Base-by-base conservation (phyloP, 2,797 vertebrate genomes). In the Peromyscus aztecus region DNA sequence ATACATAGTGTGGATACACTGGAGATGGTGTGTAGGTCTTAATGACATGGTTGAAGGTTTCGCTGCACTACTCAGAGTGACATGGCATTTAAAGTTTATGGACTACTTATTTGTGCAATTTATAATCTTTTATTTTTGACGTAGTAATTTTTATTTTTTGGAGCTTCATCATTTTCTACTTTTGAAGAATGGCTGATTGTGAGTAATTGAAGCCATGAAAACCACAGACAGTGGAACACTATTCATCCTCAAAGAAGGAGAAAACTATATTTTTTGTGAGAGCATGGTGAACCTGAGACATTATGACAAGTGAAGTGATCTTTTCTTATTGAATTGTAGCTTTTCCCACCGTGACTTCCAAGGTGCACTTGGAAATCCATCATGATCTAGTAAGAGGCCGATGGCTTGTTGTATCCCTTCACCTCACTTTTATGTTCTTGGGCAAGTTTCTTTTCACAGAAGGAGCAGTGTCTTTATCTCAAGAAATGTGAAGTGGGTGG, bases 341-440 rank as follows among this genome's bases (percentile, higher is more conserved):
- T 0, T 92, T 27, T n/a, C 29, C 89, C 80, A 96, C 73, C 2
- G 83, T 82, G 40, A 49, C 29, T 63, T 92, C 83, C 6, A 80
- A 95, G 40, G 81, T 49, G 92, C 7, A 85, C 90, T 73, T 78
- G 76, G 31, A 71, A 97, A 97, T 85, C 13, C 7, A 83, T 73
- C 73, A 94, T 65, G 61, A 92, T 59, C 94, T 98, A 93, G 27
- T 94, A 87, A 80, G 76, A 95, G 96, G 96, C 14, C 73, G 21
- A 90, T 97, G 96, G 81, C 94, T 97, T 80, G 77, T 93, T 97
- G 46, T 95, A 77, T 67, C 19, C 80, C 63, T 96, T 97, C 67
- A 40, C 69, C 52, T 96, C 96, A 92, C 76, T 88, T 97, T 95
- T n/a, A 94, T 91, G 76, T 82, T 91, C 92, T 92, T 91, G 87